Conservation (phyloP, 1,140 invertebrate species). For the Pemphigus obesinymphae region DNA sequence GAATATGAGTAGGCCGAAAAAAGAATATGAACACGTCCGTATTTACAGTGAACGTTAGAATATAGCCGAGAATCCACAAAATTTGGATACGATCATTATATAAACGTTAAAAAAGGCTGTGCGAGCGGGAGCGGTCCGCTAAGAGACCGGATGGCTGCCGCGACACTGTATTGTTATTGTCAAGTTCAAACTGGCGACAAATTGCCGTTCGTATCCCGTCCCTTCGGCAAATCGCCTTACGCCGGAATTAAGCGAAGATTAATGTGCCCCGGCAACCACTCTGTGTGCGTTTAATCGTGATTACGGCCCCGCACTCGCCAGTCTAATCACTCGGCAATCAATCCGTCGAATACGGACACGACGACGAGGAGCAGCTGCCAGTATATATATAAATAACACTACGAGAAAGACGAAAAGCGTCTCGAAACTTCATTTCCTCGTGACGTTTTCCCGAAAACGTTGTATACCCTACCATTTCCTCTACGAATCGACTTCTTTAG, state of each 20-base stretch:
- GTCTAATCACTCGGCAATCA: slow-evolving; percentile 27
- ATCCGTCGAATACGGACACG: neutral
- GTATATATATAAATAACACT: no score
- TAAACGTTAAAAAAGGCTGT: no score
- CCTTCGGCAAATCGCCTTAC: neutral
- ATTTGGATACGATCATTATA: no score
- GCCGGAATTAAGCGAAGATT: slow-evolving; percentile 30
- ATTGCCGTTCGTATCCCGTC: neutral
- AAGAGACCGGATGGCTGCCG: neutral
- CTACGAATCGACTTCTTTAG: neutral
- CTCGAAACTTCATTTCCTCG: neutral
- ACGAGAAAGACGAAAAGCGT: no score
- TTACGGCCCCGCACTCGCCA: neutral
- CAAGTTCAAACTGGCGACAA: slow-evolving; percentile 18
- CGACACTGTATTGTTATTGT: neutral
- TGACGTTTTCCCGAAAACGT: neutral
- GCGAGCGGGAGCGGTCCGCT: neutral
- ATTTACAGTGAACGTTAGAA: no score
- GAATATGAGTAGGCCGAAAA: no score
- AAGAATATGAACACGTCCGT: no score
- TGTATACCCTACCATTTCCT: neutral
- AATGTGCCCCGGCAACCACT: neutral
- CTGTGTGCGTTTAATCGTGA: slow-evolving; percentile 31
- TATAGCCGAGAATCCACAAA: no score
- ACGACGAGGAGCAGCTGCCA: no score